Evolutionary conservation across 2,113 vertebrate species (phyloP).

Genomic region (Neotoma lepida): DNA sequence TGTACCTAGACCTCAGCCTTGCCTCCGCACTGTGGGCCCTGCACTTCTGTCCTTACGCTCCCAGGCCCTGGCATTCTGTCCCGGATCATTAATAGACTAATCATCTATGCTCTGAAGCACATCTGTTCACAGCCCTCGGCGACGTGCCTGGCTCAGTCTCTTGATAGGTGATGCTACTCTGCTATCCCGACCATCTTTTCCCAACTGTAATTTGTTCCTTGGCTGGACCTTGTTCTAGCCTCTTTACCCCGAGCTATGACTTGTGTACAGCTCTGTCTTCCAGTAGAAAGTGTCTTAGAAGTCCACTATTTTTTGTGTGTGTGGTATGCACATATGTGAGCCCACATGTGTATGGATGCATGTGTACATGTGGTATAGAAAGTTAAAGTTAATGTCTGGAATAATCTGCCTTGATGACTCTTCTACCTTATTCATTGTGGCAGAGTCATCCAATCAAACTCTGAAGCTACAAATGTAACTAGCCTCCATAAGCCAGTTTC

Average conservation of each 20-base stretch:
- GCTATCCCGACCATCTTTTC: neutral
- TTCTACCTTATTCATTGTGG: neutral
- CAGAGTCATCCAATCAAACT: neutral
- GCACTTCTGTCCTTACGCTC: neutral
- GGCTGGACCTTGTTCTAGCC: neutral
- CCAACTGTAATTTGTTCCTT: neutral
- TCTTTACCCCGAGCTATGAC: neutral
- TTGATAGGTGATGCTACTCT: neutral
- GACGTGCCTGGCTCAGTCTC: neutral
- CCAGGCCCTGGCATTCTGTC: neutral
- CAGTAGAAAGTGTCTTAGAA: neutral
- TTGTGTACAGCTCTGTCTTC: neutral
- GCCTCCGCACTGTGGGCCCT: neutral
- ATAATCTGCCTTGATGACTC: neutral
- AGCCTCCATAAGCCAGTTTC: neutral
- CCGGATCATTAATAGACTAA: neutral
- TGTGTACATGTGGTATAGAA: neutral
- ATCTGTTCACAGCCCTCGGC: accelerated
- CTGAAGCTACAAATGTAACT: neutral
- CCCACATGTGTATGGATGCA: neutral
- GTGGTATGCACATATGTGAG: neutral
- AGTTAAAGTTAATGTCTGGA: neutral
- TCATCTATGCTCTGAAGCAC: too few relatives aligned
- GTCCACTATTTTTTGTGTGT: neutral
- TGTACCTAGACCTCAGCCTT: neutral